Evolutionary conservation across 2,113 vertebrate genomes (phyloP).

Genomic region (Orthonyx spaldingii): DNA sequence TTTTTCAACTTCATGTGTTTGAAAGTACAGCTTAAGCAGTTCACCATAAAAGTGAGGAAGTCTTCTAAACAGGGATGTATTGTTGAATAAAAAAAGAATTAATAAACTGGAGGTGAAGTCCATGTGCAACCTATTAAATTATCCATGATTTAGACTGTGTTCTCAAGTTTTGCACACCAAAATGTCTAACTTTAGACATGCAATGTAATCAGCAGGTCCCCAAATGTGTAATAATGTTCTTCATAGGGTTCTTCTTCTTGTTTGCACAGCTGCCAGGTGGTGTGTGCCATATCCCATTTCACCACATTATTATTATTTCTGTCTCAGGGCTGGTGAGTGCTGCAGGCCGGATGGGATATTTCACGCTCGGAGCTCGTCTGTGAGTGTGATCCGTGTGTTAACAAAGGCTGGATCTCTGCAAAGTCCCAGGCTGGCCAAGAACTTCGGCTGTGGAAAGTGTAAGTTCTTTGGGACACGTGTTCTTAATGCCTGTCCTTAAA

Average conservation of each 20-base stretch:
- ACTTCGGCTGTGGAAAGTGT: neutral
- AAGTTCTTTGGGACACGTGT: neutral
- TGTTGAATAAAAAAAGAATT: slow-evolving; percentile 35
- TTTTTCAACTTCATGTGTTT: slow-evolving; percentile 6
- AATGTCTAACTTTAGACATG: slow-evolving; percentile 58
- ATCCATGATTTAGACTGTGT: slow-evolving; percentile 2
- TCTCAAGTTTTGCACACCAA: slow-evolving; percentile 56
- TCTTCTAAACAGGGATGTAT: neutral
- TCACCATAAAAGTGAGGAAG: neutral
- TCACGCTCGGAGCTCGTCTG: slow-evolving; percentile 18
- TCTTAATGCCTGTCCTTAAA: neutral
- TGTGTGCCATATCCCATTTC: slow-evolving; percentile 65
- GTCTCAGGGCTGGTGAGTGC: slow-evolving; percentile 55
- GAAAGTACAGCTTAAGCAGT: slow-evolving; percentile 13
- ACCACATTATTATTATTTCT: slow-evolving; percentile 59
- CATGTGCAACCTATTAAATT: slow-evolving; percentile 60
- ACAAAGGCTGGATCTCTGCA: slow-evolving; percentile 9
- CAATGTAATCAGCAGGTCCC: slow-evolving; percentile 65
- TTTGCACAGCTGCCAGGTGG: slow-evolving; percentile 77
- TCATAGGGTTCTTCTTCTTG: slow-evolving; percentile 61
- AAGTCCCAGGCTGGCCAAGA: neutral
- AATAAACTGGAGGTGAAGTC: slow-evolving; percentile 35
- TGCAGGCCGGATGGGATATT: slow-evolving; percentile 48
- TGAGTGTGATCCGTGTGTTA: slow-evolving; percentile 17
- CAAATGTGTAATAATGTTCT: slow-evolving; percentile 60